Evolutionary conservation across 2,888 invertebrate genomes (phyloP).

Genomic region (Sesia apiformis): DNA sequence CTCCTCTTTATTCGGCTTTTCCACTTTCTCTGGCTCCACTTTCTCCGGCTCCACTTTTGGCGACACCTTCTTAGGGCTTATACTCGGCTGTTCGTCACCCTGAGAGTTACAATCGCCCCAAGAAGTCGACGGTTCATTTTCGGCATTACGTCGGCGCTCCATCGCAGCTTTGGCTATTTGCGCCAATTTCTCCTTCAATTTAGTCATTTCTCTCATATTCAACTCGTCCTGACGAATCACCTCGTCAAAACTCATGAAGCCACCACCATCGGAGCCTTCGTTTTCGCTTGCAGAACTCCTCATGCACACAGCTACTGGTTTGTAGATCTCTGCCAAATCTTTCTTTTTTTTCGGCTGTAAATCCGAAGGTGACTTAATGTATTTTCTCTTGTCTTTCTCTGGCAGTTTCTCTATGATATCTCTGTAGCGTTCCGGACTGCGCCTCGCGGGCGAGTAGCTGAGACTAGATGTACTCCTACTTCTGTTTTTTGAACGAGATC

Average conservation of each 20-base stretch:
- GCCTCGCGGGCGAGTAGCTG: conserved; percentile 80
- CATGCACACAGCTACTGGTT: conserved; percentile 68
- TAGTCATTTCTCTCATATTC: conserved; percentile 77
- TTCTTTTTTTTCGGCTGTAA: conserved; percentile 44
- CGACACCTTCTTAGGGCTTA: conserved; percentile 1
- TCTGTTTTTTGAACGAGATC: conserved; percentile 40
- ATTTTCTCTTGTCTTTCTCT: conserved; percentile 70
- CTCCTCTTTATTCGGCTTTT: conserved; percentile 19
- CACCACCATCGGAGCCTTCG: conserved; percentile 71
- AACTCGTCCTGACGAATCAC: conserved; percentile 70
- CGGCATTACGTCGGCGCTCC: conserved; percentile 31
- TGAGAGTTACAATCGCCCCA: conserved; percentile 10
- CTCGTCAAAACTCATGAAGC: conserved; percentile 67
- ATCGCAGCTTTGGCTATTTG: conserved; percentile 80
- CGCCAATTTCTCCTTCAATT: conserved; percentile 78
- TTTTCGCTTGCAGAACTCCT: conserved; percentile 76
- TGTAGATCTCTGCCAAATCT: conserved; percentile 30
- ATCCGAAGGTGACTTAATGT: conserved; percentile 58
- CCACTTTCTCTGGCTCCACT: conserved; percentile 8
- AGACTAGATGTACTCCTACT: conserved; percentile 73
- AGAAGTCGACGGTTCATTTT: conserved; percentile 37
- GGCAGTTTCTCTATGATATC: conserved; percentile 76
- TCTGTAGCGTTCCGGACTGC: conserved; percentile 80
- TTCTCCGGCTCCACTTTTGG: conserved; percentile 14
- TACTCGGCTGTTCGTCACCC: not conserved